Percentiles rank a stretch among this genome's conserved stretches.
phyloP scores from a whole-genome alignment of 1,140 invertebrate genomes.

The Hestina assimilis region DNA sequence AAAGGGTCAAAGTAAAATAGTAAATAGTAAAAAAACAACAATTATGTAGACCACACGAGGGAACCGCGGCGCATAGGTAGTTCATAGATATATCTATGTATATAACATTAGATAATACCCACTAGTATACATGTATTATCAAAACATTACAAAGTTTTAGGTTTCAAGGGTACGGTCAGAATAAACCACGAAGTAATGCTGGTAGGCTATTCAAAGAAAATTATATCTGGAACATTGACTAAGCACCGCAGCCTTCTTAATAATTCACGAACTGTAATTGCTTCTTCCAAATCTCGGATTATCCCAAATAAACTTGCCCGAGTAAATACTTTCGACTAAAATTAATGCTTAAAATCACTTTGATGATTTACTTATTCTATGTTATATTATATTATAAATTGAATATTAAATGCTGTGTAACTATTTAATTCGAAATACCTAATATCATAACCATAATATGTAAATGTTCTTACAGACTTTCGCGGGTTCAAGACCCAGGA shows the following conservation, averaged over 20 bases:
- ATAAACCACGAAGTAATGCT: background rate
- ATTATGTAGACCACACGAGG: no score
- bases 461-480: no score
- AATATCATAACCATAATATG: no score
- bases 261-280: slow-evolving; percentile 31
- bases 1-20: no score
- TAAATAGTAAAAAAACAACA: no score
- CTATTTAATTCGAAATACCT: no score
- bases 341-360: slow-evolving; percentile 11
- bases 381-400: no score
- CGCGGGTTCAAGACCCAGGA: no score
- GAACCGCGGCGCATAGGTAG: no score
- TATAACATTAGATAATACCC: no score
- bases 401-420: no score
- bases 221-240: slow-evolving; percentile 8
- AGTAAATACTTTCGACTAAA: slow-evolving; percentile 10
- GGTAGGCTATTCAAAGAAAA: slow-evolving; percentile 6
- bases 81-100: no score
- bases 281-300: slow-evolving; percentile 29
- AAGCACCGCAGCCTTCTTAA: slow-evolving; percentile 17
- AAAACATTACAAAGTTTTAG: background rate
- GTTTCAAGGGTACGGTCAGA: background rate
- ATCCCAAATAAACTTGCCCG: slow-evolving; percentile 14
- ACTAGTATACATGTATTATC: background rate
- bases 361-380: background rate